These are phyloP conservation scores for Sandelia bainsii DNA, from an alignment of 2,797 vertebrate species.

Conservation along the genomic window DNA sequence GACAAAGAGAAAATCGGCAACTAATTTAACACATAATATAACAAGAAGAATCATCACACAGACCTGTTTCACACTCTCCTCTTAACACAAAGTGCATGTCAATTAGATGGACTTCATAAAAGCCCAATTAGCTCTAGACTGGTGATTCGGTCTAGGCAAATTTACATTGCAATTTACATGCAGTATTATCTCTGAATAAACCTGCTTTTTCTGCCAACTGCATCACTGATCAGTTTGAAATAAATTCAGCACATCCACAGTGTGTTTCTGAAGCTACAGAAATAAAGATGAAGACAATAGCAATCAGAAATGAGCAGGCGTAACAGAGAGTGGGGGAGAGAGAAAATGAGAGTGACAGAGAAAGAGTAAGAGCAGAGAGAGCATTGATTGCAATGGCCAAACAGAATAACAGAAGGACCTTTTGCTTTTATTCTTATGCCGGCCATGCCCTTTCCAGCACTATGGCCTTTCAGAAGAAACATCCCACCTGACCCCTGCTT, in stretches of 20 bases:
- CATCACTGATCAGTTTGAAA: constrained; percentile 57
- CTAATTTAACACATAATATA: constrained; percentile 10
- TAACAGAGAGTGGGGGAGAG: constrained; percentile 15
- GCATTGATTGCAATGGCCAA: constrained; percentile 58
- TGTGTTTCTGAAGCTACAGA: constrained; percentile 39
- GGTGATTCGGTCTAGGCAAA: constrained; percentile 39
- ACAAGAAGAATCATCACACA: neutral
- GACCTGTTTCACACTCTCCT: constrained; percentile 29
- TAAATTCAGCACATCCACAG: constrained; percentile 37
- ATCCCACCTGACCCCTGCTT: constrained; percentile 62
- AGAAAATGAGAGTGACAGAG: constrained; percentile 49
- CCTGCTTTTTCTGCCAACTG: constrained; percentile 6
- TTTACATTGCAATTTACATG: constrained; percentile 38
- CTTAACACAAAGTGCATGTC: constrained; percentile 14
- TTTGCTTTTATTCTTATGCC: constrained; percentile 68
- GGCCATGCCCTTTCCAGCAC: constrained; percentile 69
- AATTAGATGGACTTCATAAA: constrained; percentile 43
- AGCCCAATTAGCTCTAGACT: constrained; percentile 45
- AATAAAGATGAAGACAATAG: constrained; percentile 45
- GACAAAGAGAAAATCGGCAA: neutral
- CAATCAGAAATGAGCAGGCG: constrained; percentile 34
- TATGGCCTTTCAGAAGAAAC: constrained; percentile 63
- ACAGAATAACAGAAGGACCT: constrained; percentile 66
- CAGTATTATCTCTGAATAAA: constrained; percentile 33
- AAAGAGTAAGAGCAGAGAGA: constrained; percentile 35